Conservation (phyloP, 2,113 vertebrate genomes). For the Mola mola region DNA sequence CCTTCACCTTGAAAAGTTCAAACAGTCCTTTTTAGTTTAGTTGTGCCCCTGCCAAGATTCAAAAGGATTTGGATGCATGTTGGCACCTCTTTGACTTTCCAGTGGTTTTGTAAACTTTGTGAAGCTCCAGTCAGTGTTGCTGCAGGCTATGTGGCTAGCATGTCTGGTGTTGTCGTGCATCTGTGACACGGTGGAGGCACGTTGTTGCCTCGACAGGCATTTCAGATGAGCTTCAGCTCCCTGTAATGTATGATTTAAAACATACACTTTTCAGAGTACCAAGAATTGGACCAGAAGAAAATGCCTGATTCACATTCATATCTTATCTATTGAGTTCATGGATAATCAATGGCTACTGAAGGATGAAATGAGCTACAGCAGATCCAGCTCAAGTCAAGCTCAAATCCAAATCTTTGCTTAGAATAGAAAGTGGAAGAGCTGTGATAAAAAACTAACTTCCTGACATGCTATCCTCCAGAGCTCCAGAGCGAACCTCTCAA, state of each 20-base stretch:
- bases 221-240: conserved; percentile 37
- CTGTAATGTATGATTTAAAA: conserved; percentile 71
- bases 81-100: no score
- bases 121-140: neutral
- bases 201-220: conserved; percentile 27
- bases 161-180: conserved; percentile 8
- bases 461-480: no score
- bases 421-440: conserved; percentile 44
- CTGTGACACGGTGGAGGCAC: conserved; percentile 11
- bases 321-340: conserved; percentile 80
- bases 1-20: conserved; percentile 2
- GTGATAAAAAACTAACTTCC: no score
- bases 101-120: no score
- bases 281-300: conserved; percentile 54
- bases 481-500: no score
- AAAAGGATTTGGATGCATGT: neutral
- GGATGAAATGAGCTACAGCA: conserved; percentile 79
- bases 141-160: conserved; percentile 6
- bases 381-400: conserved; percentile 58
- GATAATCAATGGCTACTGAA: conserved; percentile 80
- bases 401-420: conserved; percentile 67
- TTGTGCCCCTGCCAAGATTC: no score
- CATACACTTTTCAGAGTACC: conserved; percentile 55
- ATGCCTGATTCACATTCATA: conserved; percentile 75
- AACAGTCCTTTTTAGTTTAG: neutral